Evolutionary conservation across 2,797 vertebrate genomes (phyloP).

Genomic region (Distichodus sexfasciatus): DNA sequence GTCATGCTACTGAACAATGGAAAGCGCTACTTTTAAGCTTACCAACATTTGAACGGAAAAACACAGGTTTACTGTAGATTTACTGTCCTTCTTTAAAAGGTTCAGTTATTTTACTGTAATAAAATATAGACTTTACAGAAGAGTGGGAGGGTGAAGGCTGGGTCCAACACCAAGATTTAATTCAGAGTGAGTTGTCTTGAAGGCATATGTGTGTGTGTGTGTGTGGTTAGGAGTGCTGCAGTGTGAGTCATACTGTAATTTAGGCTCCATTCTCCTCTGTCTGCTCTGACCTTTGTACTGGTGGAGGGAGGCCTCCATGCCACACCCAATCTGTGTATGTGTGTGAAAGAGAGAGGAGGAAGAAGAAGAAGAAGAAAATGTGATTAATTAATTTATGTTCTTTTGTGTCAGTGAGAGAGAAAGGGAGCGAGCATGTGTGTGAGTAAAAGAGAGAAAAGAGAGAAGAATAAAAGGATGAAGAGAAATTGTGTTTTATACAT

Average conservation of each 20-base stretch:
- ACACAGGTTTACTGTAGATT: too few species aligned
- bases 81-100: too few species aligned
- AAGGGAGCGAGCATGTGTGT: not conserved
- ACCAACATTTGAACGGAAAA: too few species aligned
- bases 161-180: not conserved
- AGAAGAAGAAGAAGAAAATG: not conserved
- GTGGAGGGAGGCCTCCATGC: slow-evolving; percentile 36
- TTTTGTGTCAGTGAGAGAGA: too few species aligned
- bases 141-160: not conserved
- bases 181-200: too few species aligned
- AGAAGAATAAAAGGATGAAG: not conserved
- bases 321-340: slow-evolving; percentile 46
- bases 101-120: too few species aligned
- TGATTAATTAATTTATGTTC: too few species aligned
- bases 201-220: not conserved
- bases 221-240: slow-evolving; percentile 20
- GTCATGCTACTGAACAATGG: too few species aligned
- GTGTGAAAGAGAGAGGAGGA: not conserved
- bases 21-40: too few species aligned
- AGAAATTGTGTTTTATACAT: not conserved
- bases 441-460: not conserved
- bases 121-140: too few species aligned
- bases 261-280: slow-evolving; percentile 47
- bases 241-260: slow-evolving; percentile 51
- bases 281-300: slow-evolving; percentile 45